Evolutionary conservation across 2,888 invertebrate species (phyloP).

Genomic region (Diloba caeruleocephala): DNA sequence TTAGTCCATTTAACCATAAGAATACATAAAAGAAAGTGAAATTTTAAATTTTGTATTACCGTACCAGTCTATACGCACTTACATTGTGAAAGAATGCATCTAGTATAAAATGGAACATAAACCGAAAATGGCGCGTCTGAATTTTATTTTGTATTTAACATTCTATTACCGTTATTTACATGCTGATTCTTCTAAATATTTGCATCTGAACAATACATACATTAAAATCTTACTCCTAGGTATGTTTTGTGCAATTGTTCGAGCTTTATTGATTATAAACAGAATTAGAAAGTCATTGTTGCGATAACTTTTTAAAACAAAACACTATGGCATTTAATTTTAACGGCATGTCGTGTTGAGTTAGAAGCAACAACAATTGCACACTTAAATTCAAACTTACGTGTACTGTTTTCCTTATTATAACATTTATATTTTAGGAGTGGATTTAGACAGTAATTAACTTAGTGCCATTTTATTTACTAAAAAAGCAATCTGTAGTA

Average conservation of each 20-base stretch:
- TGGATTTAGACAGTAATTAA: constrained; percentile 86
- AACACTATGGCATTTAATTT: constrained; percentile 67
- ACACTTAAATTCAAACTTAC: constrained; percentile 79
- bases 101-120: constrained; percentile 79
- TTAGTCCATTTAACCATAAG: constrained; percentile 52
- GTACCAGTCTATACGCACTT: constrained; percentile 27
- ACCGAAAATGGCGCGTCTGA: constrained; percentile 65
- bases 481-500: constrained; percentile 57
- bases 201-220: constrained; percentile 89
- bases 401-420: constrained; percentile 76
- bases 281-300: constrained; percentile 40
- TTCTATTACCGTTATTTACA: constrained; percentile 84
- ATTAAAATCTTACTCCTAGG: constrained; percentile 85
- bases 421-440: constrained; percentile 75
- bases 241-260: constrained; percentile 84
- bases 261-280: constrained; percentile 62
- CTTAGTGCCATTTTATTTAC: constrained; percentile 68
- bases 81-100: constrained; percentile 36
- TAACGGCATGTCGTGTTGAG: constrained; percentile 38
- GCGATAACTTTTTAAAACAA: constrained; percentile 41
- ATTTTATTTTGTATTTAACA: constrained; percentile 63
- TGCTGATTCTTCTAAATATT: constrained; percentile 87
- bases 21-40: constrained; percentile 47
- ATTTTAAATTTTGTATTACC: constrained; percentile 32
- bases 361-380: constrained; percentile 83